Percentiles rank a stretch among this genome's conserved stretches.
These are phyloP conservation scores for Propithecus perrieri DNA, from an alignment of 2,797 vertebrate genomes.

Conservation along the genomic window DNA sequence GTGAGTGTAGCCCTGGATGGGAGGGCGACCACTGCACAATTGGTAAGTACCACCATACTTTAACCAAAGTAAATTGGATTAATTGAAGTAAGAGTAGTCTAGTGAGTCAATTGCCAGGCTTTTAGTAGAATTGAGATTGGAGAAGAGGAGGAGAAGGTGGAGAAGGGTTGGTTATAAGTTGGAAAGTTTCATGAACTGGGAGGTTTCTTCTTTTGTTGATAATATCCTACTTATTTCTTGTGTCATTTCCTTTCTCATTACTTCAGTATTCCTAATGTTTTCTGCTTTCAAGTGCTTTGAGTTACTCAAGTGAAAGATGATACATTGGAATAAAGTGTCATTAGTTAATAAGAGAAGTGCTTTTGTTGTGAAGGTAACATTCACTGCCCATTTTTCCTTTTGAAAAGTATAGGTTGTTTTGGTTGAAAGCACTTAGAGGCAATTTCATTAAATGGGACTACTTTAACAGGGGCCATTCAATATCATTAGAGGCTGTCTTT, in stretches of 20 bases:
- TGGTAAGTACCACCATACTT: constrained; percentile 86
- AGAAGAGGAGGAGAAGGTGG: background rate
- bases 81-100: background rate
- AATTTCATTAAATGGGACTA: constrained; percentile 67
- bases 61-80: background rate
- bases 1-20: constrained; percentile 97
- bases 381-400: constrained; percentile 63
- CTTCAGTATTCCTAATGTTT: constrained; percentile 47
- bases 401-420: constrained; percentile 61
- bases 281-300: constrained; percentile 54
- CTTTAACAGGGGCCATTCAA: constrained; percentile 49
- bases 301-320: constrained; percentile 66
- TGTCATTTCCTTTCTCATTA: constrained; percentile 32
- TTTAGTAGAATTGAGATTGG: constrained; percentile 32
- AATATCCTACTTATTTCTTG: constrained; percentile 23
- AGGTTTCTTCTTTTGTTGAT: constrained; percentile 18
- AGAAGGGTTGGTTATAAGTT: background rate
- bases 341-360: constrained; percentile 69
- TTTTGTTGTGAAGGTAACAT: constrained; percentile 66
- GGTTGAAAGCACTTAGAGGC: constrained; percentile 62
- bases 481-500: constrained; percentile 63
- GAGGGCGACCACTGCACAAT: constrained; percentile 97
- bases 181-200: background rate
- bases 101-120: background rate
- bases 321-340: constrained; percentile 59